Evolutionary conservation across 2,113 vertebrate genomes (phyloP).

Genomic region (Siphamia tubifer): DNA sequence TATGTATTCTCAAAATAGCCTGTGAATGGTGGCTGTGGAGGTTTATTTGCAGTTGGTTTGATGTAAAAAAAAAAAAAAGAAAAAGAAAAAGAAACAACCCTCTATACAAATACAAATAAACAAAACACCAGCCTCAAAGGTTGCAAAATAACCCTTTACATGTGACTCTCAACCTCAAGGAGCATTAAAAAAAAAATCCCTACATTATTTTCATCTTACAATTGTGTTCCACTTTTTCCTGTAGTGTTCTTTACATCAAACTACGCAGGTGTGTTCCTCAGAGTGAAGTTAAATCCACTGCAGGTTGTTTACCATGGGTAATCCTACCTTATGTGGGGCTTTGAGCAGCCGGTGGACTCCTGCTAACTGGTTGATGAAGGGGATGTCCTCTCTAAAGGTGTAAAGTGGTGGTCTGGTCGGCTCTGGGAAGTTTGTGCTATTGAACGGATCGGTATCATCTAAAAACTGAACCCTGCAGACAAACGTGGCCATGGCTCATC

Average conservation of each 20-base stretch:
- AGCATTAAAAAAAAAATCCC: too few relatives aligned
- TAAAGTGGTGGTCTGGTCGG: slow-evolving; percentile 89
- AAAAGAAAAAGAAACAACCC: too few relatives aligned
- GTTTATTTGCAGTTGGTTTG: slow-evolving; percentile 35
- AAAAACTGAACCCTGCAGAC: slow-evolving; percentile 93
- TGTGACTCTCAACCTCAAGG: neutral
- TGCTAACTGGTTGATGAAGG: slow-evolving; percentile 89
- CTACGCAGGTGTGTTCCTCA: too few relatives aligned
- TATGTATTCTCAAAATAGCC: slow-evolving; percentile 62
- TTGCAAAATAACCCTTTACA: slow-evolving; percentile 4
- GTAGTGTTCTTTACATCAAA: too few relatives aligned
- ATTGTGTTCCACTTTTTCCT: too few relatives aligned
- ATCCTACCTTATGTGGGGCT: slow-evolving; percentile 91
- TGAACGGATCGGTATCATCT: slow-evolving; percentile 95
- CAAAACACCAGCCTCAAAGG: neutral
- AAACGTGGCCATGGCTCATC: slow-evolving; percentile 89
- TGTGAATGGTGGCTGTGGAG: slow-evolving; percentile 40
- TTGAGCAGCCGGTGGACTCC: slow-evolving; percentile 89
- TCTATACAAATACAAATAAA: too few relatives aligned
- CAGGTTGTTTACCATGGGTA: neutral
- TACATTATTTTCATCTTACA: too few relatives aligned
- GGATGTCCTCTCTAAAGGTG: slow-evolving; percentile 90
- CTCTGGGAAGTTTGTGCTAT: slow-evolving; percentile 94
- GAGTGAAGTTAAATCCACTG: neutral
- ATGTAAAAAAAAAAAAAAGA: slow-evolving; percentile 21